A percentile compares a stretch with the other conserved stretches of the same genome.
Evolutionary conservation across 1,140 invertebrate species (phyloP).

Genomic region (Cotesia chilonis): DNA sequence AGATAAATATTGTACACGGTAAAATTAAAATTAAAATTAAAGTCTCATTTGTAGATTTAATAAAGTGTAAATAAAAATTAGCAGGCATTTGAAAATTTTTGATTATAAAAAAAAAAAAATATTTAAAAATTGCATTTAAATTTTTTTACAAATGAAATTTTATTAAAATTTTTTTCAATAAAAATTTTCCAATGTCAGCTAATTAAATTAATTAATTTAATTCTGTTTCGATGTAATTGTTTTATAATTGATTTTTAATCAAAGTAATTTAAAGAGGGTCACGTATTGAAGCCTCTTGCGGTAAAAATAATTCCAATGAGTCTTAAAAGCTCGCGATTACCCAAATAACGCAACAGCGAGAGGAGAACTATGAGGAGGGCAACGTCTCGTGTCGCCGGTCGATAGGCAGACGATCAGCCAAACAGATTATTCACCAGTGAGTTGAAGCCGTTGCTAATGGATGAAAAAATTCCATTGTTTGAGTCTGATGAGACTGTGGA

Average conservation of each 20-base stretch:
- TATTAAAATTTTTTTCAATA: no score
- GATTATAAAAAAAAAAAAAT: no score
- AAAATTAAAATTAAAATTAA: neutral
- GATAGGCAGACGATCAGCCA: conserved; percentile 66
- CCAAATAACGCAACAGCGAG: conserved; percentile 44
- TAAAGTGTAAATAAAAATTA: neutral
- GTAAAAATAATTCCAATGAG: conserved; percentile 1
- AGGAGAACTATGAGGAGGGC: conserved; percentile 44
- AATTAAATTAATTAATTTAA: no score
- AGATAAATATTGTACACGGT: conserved; percentile 13
- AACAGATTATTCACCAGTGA: conserved; percentile 79
- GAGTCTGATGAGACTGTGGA: conserved; percentile 43
- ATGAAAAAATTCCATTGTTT: conserved; percentile 74
- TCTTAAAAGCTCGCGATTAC: conserved; percentile 22
- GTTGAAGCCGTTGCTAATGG: conserved; percentile 79
- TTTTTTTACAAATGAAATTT: no score
- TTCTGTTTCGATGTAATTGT: no score
- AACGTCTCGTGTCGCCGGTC: conserved; percentile 39
- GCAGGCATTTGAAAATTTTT: no score
- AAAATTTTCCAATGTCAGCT: no score
- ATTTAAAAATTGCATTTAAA: no score
- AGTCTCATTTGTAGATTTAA: neutral
- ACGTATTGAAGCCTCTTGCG: neutral
- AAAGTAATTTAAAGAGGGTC: neutral
- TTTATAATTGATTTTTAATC: no score